phyloP scores from a whole-genome alignment of 2,797 vertebrate species.

The Sciurus carolinensis region DNA sequence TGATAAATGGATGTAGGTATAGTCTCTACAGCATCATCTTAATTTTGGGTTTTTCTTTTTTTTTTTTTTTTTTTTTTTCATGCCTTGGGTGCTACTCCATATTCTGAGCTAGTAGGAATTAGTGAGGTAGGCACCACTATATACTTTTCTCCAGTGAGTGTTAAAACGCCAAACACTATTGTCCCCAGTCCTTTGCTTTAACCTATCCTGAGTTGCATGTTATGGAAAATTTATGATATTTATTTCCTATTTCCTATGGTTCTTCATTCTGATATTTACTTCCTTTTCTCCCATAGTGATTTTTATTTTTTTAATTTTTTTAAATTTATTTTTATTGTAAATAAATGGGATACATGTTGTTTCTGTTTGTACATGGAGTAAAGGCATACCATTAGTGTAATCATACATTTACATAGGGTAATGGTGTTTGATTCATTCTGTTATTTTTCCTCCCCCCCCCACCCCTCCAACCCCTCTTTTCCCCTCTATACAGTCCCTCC shows the following conservation, averaged over 20 bases:
- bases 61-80: neutral
- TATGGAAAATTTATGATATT: neutral
- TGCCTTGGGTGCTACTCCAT: neutral
- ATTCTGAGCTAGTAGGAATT: neutral
- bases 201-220: neutral
- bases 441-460: too few species aligned
- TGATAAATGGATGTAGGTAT: neutral
- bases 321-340: too few species aligned
- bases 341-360: too few species aligned
- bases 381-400: too few species aligned
- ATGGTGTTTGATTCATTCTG: too few species aligned
- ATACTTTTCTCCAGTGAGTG: neutral
- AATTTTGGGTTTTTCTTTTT: neutral
- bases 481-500: too few species aligned
- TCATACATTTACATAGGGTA: too few species aligned
- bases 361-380: too few species aligned
- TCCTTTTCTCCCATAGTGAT: neutral
- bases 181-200: neutral
- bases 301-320: neutral
- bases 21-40: neutral
- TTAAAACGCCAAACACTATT: neutral
- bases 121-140: neutral
- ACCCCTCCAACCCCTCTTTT: too few species aligned
- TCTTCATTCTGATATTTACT: conserved; percentile 5
- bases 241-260: neutral